Evolutionary conservation across 2,888 invertebrate species (phyloP).

Genomic region (Falcaria lacertinaria): DNA sequence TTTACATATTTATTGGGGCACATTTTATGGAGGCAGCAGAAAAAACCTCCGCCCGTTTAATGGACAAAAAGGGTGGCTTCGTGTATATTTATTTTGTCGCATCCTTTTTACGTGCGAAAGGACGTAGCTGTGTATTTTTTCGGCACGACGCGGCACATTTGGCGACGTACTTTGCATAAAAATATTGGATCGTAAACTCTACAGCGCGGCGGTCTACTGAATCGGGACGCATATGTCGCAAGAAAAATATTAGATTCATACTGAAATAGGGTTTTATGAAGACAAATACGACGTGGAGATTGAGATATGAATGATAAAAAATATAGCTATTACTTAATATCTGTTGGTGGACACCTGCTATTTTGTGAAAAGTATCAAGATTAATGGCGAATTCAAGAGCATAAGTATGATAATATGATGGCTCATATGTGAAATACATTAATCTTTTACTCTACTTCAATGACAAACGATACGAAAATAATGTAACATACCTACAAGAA

Average conservation of each 20-base stretch:
- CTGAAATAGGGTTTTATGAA: constrained; percentile 62
- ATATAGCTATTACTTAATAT: constrained; percentile 38
- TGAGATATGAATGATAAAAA: constrained; percentile 52
- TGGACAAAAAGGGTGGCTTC: constrained; percentile 78
- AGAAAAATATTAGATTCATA: constrained; percentile 60
- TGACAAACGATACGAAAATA: too few relatives aligned
- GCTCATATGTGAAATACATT: too few relatives aligned
- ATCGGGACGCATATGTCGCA: constrained; percentile 64
- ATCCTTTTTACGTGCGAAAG: constrained; percentile 77
- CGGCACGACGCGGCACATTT: constrained; percentile 69
- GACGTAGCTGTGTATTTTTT: constrained; percentile 71
- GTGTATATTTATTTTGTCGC: constrained; percentile 79
- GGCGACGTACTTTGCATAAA: constrained; percentile 78
- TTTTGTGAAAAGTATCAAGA: neutral
- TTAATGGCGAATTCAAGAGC: neutral
- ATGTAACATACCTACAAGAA: too few relatives aligned
- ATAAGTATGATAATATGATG: too few relatives aligned
- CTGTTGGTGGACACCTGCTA: constrained; percentile 40
- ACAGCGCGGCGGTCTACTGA: constrained; percentile 49
- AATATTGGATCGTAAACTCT: constrained; percentile 76
- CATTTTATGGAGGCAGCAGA: constrained; percentile 72
- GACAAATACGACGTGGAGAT: constrained; percentile 49
- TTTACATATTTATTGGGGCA: constrained; percentile 80
- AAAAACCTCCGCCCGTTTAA: constrained; percentile 74
- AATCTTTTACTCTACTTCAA: too few relatives aligned